Evolutionary conservation across 2,797 vertebrate genomes (phyloP), one percentile per base, ranked within the genome.

Genomic region (Serranus cabrilla): DNA sequence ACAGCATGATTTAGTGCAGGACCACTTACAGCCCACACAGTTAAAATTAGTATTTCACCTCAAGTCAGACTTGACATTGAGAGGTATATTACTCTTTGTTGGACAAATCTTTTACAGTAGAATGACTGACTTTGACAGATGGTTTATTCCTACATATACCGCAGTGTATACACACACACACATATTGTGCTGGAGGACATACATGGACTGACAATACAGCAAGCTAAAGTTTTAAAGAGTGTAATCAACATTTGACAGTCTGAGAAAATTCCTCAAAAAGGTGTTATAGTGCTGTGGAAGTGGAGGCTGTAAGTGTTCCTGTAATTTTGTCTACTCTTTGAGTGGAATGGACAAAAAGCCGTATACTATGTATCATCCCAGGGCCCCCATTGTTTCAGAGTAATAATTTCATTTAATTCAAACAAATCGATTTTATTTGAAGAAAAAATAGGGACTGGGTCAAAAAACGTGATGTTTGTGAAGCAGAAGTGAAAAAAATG

Each of bases 11-110:
- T 90, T 87, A 91, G 60, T 79, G 16, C 54, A 37, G 74, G 50
- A 62, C 70, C 61, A 63, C 82, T 90, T 77, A 79, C 70, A 77
- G 77, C 66, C 68, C 51, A 37, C 80, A 70, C 81, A 57, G 73
- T 87, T 89, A 88, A 87, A 92, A 88, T 87, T 78, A 83, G 72
- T 84, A 73, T 88, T 90, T 89, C 82, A 74, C 84, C 82, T 82
- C 57, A 73, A 81, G 82, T 84, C 74, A 75, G 62, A 80, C 80
- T 78, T 91, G 88, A 89, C 87, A 89, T 86, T 89, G 85, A 91
- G 67, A 88, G 45, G 65, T 79, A 68, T 86, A 72, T 87, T 79
- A 78, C 17, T 34, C 43, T 76, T 64, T 60, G 47, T 64, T 69
- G 68, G 52, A 66, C 71, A 78, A 64, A 70, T 80, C 60, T 77